Conservation (phyloP, 2,797 vertebrate species). For the Manis javanica region DNA sequence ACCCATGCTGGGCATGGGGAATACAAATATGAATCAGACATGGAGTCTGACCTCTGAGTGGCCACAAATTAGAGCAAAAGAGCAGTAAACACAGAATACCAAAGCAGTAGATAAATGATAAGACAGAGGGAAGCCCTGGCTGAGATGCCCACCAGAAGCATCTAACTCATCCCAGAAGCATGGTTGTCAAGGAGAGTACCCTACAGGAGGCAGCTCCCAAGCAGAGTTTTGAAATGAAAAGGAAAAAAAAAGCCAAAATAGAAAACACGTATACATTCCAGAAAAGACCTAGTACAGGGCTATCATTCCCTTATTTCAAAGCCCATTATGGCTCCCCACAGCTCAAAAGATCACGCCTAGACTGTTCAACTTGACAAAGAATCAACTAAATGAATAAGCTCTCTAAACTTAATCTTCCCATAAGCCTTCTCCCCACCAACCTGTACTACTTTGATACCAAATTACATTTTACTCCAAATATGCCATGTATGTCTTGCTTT, state of each 20-base stretch:
- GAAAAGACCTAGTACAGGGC: neutral
- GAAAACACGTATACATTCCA: neutral
- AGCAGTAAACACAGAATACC: neutral
- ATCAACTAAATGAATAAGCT: conserved; percentile 7
- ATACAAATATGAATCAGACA: conserved; percentile 64
- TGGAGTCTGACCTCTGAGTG: neutral
- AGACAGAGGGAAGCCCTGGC: neutral
- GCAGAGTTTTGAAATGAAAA: neutral
- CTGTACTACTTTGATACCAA: neutral
- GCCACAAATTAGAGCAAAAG: neutral
- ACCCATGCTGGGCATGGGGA: neutral
- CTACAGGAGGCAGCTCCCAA: neutral
- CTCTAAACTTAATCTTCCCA: neutral
- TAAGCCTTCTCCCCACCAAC: neutral
- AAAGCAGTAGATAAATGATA: neutral
- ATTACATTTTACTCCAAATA: neutral
- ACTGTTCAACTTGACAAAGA: neutral
- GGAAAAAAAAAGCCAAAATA: neutral
- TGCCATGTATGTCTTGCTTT: neutral
- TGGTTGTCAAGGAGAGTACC: neutral
- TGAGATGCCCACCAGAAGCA: neutral
- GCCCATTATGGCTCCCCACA: neutral
- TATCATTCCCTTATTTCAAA: neutral
- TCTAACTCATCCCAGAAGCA: neutral
- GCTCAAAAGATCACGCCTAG: neutral